Conservation (phyloP, 2,888 invertebrate genomes). For the Leptinotarsa juncta region DNA sequence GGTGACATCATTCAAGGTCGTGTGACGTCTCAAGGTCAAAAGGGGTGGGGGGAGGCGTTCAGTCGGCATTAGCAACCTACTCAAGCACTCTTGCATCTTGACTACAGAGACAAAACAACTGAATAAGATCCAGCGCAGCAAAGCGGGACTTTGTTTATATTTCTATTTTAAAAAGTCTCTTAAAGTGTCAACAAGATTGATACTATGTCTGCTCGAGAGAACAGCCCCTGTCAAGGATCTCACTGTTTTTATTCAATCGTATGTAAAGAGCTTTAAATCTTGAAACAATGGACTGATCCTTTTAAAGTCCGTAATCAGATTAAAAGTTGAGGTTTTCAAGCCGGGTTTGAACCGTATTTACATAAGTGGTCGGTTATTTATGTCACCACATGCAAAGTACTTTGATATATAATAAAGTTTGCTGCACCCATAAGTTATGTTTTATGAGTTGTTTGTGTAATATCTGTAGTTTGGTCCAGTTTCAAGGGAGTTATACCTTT, state of each 20-base stretch:
- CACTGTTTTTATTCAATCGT: constrained; percentile 52
- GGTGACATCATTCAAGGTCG: no score
- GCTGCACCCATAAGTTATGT: not conserved
- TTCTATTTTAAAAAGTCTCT: constrained; percentile 42
- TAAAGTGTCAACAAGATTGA: constrained; percentile 51
- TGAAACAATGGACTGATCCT: constrained; percentile 44
- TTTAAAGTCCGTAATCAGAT: constrained; percentile 40
- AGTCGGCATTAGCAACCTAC: no score
- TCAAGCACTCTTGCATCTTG: constrained; percentile 24
- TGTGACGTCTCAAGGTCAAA: no score
- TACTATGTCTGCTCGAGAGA: constrained; percentile 41
- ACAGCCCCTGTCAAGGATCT: constrained; percentile 47
- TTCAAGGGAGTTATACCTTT: not conserved
- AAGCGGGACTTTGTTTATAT: constrained; percentile 45
- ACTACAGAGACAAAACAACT: constrained; percentile 34
- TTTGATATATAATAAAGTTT: not conserved
- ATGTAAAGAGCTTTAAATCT: constrained; percentile 48
- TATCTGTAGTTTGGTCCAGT: not conserved
- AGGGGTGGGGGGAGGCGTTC: no score
- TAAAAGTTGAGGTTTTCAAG: constrained; percentile 40
- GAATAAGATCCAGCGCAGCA: constrained; percentile 30
- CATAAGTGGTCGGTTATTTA: constrained; percentile 39
- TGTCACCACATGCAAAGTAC: constrained; percentile 29
- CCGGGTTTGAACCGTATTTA: constrained; percentile 33
- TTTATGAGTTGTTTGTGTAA: not conserved